Evolutionary conservation across 2,888 invertebrate genomes (phyloP), one percentile per base, ranked within the genome.

Genomic region (Omphaloscelis lunosa): DNA sequence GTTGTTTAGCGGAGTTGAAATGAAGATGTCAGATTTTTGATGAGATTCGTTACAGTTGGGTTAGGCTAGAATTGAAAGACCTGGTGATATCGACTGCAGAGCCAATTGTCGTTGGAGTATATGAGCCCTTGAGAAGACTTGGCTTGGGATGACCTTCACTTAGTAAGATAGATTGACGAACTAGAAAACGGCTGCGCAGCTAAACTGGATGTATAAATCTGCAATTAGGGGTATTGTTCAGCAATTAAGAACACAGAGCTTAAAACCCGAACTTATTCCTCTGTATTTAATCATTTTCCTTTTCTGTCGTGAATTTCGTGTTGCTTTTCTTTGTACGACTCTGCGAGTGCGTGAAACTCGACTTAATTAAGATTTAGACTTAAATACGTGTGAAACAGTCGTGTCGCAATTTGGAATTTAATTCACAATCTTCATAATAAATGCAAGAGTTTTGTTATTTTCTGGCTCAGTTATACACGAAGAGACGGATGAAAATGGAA

Each of bases 301-400:
- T 34, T 51, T 23, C 17, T 27, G 39, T 51, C 20, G 29, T 39
- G 9, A 68, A 53, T 11, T 66, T 48, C 7, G 39, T 29, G 5
- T 68, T 68, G 23, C 9, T 34, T 45, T 83, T 78, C 63, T 68
- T 59, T 63, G 58, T 63, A 59, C 51, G n/a, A 15, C 39, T 78
- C 71, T 58, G 23, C 1, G 53, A 12, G 53, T 48, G 84, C 80
- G 84, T 81, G n/a, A 71, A 83, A 79, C 51, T 63, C 53, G 67
- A 53, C 63, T 68, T 83, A 72, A 81, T 81, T 81, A 79, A 83
- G 79, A 80, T 78, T 78, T 58, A 72, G 69, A 66, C 39, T 83
- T 53, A 39, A 58, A 72, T 70, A 70, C 56, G 61, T 72, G 84
- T 58, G 67, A 48, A 34, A 77, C 23, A 29, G 45, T 62, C 66